Evolutionary conservation across 2,888 invertebrate species (phyloP).

Genomic region (Mesorhabditis belari): DNA sequence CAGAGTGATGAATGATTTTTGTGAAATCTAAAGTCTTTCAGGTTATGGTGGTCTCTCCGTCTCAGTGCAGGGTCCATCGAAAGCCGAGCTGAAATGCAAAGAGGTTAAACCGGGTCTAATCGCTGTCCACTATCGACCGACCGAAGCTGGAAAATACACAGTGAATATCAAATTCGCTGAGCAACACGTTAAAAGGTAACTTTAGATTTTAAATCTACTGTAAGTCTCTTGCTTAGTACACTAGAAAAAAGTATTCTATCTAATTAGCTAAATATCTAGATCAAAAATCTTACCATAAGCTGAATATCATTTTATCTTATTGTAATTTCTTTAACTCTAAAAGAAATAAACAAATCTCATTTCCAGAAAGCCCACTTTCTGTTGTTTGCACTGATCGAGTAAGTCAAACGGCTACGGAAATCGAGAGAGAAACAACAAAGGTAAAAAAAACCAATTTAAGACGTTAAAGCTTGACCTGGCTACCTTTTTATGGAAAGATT

Average conservation of each 20-base stretch:
- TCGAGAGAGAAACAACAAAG: constrained; percentile 11
- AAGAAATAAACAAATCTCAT: too few relatives aligned
- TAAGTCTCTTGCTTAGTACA: too few relatives aligned
- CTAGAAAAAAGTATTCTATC: too few relatives aligned
- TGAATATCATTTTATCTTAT: too few relatives aligned
- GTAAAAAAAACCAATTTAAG: not conserved
- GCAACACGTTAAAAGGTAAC: constrained; percentile 64
- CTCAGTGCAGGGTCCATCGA: constrained; percentile 95
- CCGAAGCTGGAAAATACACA: constrained; percentile 95
- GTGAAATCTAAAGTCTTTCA: constrained; percentile 49
- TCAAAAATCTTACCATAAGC: too few relatives aligned
- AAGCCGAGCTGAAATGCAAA: constrained; percentile 88
- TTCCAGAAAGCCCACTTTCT: constrained; percentile 54
- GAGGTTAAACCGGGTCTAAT: constrained; percentile 87
- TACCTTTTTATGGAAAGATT: not conserved
- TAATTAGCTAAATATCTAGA: too few relatives aligned
- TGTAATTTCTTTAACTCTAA: too few relatives aligned
- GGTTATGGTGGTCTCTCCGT: constrained; percentile 89
- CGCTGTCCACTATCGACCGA: constrained; percentile 83
- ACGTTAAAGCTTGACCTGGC: not conserved
- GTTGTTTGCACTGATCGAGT: constrained; percentile 89
- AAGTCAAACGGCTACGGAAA: constrained; percentile 68
- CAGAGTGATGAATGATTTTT: too few relatives aligned
- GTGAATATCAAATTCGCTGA: constrained; percentile 95
- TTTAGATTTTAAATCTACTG: too few relatives aligned